phyloP scores from a whole-genome alignment of 2,797 vertebrate species.

The Platyrinchus mystaceus region DNA sequence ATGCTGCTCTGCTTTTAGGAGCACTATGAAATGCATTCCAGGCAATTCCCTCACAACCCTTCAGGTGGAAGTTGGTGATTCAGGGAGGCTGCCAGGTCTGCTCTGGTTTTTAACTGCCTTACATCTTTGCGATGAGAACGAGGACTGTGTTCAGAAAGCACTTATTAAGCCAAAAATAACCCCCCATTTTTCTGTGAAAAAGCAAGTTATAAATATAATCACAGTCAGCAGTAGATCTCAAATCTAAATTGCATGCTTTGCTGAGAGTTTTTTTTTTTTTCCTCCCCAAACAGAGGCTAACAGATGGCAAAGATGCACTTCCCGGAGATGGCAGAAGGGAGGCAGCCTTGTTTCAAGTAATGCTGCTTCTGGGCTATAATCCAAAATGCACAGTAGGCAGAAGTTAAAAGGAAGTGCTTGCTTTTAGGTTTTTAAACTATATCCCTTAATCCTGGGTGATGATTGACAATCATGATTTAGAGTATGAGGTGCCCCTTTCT shows the following conservation, averaged over 20 bases:
- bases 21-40: background rate
- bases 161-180: conserved; percentile 68
- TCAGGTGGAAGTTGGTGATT: background rate
- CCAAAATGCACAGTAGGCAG: conserved; percentile 92
- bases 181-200: conserved; percentile 67
- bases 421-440: conserved; percentile 99
- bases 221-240: conserved; percentile 51
- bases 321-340: conserved; percentile 82
- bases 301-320: conserved; percentile 74
- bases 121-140: conserved; percentile 45
- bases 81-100: conserved; percentile 37
- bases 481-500: conserved; percentile 98
- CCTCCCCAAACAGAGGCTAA: background rate
- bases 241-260: conserved; percentile 63
- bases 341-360: conserved; percentile 98
- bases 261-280: conserved; percentile 22
- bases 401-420: conserved; percentile 96
- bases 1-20: background rate
- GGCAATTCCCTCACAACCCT: background rate
- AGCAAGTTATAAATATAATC: conserved; percentile 57
- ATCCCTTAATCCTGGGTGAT: conserved; percentile 99
- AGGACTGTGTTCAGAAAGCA: conserved; percentile 50
- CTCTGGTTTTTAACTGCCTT: conserved; percentile 67
- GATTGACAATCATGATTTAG: conserved; percentile 99
- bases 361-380: conserved; percentile 82